Conservation (phyloP, 2,888 invertebrate species). For the Entomobrya proxima region DNA sequence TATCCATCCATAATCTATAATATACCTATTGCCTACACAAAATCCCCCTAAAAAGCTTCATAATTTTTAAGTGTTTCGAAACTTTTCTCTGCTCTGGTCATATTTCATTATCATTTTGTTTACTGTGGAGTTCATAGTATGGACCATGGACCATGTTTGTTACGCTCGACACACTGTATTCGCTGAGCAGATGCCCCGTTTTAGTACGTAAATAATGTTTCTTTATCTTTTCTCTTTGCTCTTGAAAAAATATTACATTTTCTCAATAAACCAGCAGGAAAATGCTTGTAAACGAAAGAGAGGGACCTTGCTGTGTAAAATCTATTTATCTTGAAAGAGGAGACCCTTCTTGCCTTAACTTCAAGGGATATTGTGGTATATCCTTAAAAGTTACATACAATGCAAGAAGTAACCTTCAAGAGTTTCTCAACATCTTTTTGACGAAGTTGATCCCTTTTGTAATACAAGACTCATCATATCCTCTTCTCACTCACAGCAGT, state of each 20-base stretch:
- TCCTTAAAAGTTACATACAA: neutral
- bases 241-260: neutral
- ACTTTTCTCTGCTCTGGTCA: conserved; percentile 20
- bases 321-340: conserved; percentile 45
- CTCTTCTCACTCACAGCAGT: too few relatives aligned
- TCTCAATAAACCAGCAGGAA: conserved; percentile 29
- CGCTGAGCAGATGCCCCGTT: conserved; percentile 58
- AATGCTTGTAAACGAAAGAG: conserved; percentile 18
- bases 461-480: neutral
- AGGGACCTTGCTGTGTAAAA: conserved; percentile 52
- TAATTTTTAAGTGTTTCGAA: conserved; percentile 49
- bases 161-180: neutral
- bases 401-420: conserved; percentile 1
- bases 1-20: neutral
- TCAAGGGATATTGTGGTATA: conserved; percentile 33
- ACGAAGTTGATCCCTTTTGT: neutral
- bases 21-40: neutral
- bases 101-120: conserved; percentile 52
- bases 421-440: neutral
- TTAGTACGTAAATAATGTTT: conserved; percentile 26
- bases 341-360: conserved; percentile 36
- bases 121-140: neutral
- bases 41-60: conserved; percentile 20
- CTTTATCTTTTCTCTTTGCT: neutral
- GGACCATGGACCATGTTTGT: neutral